A percentile compares a stretch with the other conserved stretches of the same genome.
Conservation (phyloP, 2,797 vertebrate genomes). For the Falco novaeseelandiae region DNA sequence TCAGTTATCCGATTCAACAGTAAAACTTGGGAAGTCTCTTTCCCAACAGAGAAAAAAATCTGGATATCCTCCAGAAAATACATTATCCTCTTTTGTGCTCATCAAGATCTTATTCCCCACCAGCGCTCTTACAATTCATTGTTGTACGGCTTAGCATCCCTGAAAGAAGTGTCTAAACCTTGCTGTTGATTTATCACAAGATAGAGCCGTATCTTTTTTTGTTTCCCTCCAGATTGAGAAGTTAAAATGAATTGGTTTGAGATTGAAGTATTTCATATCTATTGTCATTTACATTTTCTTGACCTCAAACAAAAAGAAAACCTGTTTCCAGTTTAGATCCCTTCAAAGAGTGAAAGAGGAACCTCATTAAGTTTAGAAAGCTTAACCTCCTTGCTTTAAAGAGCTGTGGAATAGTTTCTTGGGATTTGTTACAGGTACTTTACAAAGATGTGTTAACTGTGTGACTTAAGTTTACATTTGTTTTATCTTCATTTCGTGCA, state of each 20-base stretch:
- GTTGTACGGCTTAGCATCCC: not conserved
- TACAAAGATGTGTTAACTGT: not conserved
- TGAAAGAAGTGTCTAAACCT: not conserved
- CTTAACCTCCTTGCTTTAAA: conserved; percentile 2
- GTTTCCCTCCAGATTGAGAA: not conserved
- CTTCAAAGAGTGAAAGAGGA: not conserved
- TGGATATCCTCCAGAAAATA: not conserved
- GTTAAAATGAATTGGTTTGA: not conserved
- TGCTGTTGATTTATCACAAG: not conserved
- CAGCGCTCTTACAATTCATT: not conserved
- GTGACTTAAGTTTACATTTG: conserved; percentile 33
- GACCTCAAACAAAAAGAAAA: not conserved
- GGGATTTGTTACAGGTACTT: not conserved
- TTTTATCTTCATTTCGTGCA: not conserved
- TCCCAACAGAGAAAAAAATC: not conserved
- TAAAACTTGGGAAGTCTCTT: not conserved
- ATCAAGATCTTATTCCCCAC: not conserved
- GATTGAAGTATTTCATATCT: not conserved
- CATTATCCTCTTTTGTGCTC: not conserved
- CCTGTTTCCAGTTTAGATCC: not conserved
- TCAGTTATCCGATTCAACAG: not conserved
- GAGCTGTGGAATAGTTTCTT: not conserved
- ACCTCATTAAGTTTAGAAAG: not conserved
- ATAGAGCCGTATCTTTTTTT: not conserved
- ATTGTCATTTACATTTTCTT: not conserved